phyloP scores from a whole-genome alignment of 2,113 vertebrate species.

The Pachyramphus minor region DNA sequence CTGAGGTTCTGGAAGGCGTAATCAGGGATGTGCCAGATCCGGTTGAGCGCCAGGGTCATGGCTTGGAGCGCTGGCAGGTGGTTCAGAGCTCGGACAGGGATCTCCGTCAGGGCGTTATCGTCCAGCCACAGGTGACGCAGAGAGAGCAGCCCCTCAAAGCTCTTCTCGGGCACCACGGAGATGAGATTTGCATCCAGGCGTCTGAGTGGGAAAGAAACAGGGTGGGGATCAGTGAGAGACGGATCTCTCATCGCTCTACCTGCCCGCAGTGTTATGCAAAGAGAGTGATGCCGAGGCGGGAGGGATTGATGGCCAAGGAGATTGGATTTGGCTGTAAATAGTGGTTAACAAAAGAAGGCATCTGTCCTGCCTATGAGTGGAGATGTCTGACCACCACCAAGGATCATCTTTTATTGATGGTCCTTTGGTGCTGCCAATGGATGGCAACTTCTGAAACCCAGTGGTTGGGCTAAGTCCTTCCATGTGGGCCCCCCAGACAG shows the following conservation, averaged over 20 bases:
- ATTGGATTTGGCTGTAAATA: not conserved
- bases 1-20: conserved; percentile 91
- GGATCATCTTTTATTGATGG: not conserved
- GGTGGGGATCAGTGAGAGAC: not conserved
- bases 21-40: conserved; percentile 87
- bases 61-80: conserved; percentile 88
- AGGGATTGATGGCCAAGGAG: not conserved
- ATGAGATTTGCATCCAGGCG: conserved; percentile 95
- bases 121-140: conserved; percentile 95
- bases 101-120: conserved; percentile 88
- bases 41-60: conserved; percentile 96
- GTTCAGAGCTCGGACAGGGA: conserved; percentile 85
- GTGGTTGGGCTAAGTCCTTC: not conserved
- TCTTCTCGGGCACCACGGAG: conserved; percentile 83
- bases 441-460: not conserved
- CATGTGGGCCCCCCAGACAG: not conserved
- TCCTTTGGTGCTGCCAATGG: not conserved
- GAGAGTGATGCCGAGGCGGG: not conserved
- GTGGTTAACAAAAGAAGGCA: not conserved
- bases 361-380: not conserved
- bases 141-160: conserved; percentile 85
- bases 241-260: not conserved
- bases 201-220: conserved; percentile 70
- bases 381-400: accelerated
- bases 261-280: not conserved